Percentiles rank a stretch among this genome's conserved stretches.
phyloP scores from a whole-genome alignment of 2,797 vertebrate species.

The Hozukius guyotensis region DNA sequence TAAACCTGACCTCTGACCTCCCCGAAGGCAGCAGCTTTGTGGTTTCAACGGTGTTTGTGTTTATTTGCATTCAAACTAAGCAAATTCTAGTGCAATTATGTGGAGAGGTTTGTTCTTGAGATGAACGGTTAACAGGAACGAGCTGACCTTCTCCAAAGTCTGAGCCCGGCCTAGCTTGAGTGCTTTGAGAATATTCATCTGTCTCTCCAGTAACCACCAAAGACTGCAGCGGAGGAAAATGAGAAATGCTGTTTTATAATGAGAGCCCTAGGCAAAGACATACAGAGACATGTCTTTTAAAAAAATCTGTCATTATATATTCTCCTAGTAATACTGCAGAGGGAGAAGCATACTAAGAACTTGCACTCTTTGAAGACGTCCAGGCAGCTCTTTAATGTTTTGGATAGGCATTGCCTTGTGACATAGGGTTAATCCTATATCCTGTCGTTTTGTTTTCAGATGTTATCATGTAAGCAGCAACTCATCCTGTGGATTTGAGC shows the following conservation, averaged over 20 bases:
- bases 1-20: neutral
- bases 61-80: slow-evolving; percentile 7
- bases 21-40: neutral
- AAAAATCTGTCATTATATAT: slow-evolving; percentile 81
- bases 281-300: slow-evolving; percentile 76
- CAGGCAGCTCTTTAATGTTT: slow-evolving; percentile 57
- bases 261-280: slow-evolving; percentile 78
- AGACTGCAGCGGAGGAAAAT: slow-evolving; percentile 75
- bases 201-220: slow-evolving; percentile 68
- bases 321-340: slow-evolving; percentile 72
- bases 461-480: slow-evolving; percentile 19
- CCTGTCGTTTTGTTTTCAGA: slow-evolving; percentile 34
- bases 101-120: slow-evolving; percentile 20
- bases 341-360: slow-evolving; percentile 73
- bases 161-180: slow-evolving; percentile 27
- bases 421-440: slow-evolving; percentile 36
- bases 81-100: neutral
- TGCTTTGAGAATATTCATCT: slow-evolving; percentile 68
- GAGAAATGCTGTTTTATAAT: slow-evolving; percentile 81
- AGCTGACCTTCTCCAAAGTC: slow-evolving; percentile 47
- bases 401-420: slow-evolving; percentile 45
- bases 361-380: slow-evolving; percentile 59
- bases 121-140: slow-evolving; percentile 17
- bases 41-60: neutral
- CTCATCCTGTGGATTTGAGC: slow-evolving; percentile 16